Evolutionary conservation across 2,888 invertebrate genomes (phyloP), one percentile per base, ranked within the genome.

Genomic region (Mylabris sibirica): DNA sequence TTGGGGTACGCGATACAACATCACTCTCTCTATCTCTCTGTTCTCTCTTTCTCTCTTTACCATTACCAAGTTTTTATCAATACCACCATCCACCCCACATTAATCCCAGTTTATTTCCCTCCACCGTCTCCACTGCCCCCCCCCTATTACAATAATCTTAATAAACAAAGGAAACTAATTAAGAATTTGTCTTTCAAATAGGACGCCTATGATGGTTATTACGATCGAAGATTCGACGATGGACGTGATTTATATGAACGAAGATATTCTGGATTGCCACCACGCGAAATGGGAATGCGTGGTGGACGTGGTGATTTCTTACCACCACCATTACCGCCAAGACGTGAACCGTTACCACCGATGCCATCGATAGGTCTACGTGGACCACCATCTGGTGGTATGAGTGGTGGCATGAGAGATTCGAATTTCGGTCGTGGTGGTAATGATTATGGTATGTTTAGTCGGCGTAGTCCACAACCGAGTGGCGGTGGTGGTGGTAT

Each of bases 241-340:
- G 90, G 92, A 14, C 89, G 93, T 66, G 94, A 94, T 79, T 85
- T 94, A 79, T 94, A 93, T 82, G 94, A 94, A 84, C 89, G 95
- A 73, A 90, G 95, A 72, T 94, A 94, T 85, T 89, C 91, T 3
- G 83, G 83, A 11, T 81, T 89, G 85, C 88, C 75, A 84, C 89
- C 81, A 82, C 86, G 82, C 59, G 81, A 86, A 6, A 80, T 82
- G 75, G 82, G 82, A 5, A 78, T 84, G 74, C 82, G 83, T 8
- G 82, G 81, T 79, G 88, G 86, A 0, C 88, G 90, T 65, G 88
- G 90, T 65, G 91, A 91, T 83, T 91, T 91, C 83, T 87, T 89
- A 77, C 92, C 93, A 70, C 93, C 93, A 73, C 92, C 93, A 66
- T 87, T 93, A 79, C 88, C 89, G 22, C 86, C 87, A 62, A 88